Evolutionary conservation across 2,113 vertebrate genomes (phyloP).

Genomic region (Eretmochelys imbricata): DNA sequence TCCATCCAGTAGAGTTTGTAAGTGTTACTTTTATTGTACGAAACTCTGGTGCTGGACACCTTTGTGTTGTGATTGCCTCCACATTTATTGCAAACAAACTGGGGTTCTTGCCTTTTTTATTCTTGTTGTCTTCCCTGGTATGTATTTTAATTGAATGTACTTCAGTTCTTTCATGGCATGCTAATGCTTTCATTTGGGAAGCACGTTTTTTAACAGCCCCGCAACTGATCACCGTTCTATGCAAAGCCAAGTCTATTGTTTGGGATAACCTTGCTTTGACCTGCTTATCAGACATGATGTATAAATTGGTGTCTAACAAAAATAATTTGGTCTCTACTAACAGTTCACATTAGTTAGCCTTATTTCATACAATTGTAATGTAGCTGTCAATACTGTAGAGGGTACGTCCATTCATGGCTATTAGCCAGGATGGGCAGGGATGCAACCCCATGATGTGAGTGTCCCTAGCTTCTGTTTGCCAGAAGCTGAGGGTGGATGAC

Average conservation of each 20-base stretch:
- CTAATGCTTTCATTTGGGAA: conserved; percentile 61
- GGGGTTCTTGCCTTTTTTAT: conserved; percentile 55
- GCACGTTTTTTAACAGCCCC: conserved; percentile 51
- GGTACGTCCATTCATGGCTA: too few relatives aligned
- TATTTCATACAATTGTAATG: background rate
- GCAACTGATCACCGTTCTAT: conserved; percentile 18
- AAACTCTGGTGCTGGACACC: conserved; percentile 62
- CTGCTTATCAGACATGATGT: conserved; percentile 44
- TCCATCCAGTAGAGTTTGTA: conserved; percentile 55
- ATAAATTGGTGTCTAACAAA: conserved; percentile 28
- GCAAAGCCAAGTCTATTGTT: conserved; percentile 49
- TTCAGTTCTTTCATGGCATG: conserved; percentile 8
- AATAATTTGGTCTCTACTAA: conserved; percentile 49
- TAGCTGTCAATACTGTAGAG: background rate
- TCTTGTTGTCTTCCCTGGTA: conserved; percentile 35
- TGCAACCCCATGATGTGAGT: too few relatives aligned
- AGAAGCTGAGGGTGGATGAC: too few relatives aligned
- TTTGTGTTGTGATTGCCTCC: conserved; percentile 50
- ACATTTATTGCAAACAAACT: conserved; percentile 46
- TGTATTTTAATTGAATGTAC: conserved; percentile 55
- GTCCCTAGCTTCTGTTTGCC: too few relatives aligned
- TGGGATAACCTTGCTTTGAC: conserved; percentile 59
- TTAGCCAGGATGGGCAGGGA: too few relatives aligned
- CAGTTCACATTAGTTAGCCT: background rate
- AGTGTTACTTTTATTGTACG: conserved; percentile 62